Evolutionary conservation across 1,140 invertebrate species (phyloP).

Genomic region (Drosophila melanica): DNA sequence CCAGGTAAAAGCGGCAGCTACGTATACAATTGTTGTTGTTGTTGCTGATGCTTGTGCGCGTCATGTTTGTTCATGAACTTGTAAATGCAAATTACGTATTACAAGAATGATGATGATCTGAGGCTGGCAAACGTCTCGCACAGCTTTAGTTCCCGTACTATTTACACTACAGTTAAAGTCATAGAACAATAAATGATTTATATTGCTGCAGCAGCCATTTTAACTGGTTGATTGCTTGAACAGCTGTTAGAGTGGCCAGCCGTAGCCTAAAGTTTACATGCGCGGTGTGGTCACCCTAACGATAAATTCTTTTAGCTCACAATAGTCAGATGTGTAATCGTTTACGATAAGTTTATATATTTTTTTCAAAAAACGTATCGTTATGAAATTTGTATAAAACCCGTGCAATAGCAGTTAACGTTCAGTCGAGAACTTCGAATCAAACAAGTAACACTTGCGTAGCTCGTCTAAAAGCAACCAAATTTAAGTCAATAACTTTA

Average conservation of each 20-base stretch:
- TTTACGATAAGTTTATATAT: not conserved
- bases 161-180: slow-evolving; percentile 9
- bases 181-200: slow-evolving; percentile 31
- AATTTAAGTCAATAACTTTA: slow-evolving; percentile 8
- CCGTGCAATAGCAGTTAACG: not conserved
- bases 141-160: slow-evolving; percentile 17
- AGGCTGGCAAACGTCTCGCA: not conserved
- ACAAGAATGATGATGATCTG: slow-evolving; percentile 5
- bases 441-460: slow-evolving; percentile 16
- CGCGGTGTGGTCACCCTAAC: slow-evolving; percentile 15
- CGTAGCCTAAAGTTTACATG: not conserved
- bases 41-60: not conserved
- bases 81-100: not conserved
- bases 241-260: slow-evolving; percentile 40
- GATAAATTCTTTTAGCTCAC: not conserved
- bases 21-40: not conserved
- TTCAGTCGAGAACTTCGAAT: not conserved
- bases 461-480: too few relatives aligned
- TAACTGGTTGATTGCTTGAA: slow-evolving; percentile 44
- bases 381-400: slow-evolving; percentile 11
- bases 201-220: slow-evolving; percentile 33
- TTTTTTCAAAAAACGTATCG: slow-evolving; percentile 14
- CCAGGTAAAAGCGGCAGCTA: slow-evolving; percentile 14
- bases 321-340: not conserved
- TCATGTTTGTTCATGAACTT: slow-evolving; percentile 24